Conservation (phyloP, 2,113 vertebrate species). For the Salvelinus sp. region DNA sequence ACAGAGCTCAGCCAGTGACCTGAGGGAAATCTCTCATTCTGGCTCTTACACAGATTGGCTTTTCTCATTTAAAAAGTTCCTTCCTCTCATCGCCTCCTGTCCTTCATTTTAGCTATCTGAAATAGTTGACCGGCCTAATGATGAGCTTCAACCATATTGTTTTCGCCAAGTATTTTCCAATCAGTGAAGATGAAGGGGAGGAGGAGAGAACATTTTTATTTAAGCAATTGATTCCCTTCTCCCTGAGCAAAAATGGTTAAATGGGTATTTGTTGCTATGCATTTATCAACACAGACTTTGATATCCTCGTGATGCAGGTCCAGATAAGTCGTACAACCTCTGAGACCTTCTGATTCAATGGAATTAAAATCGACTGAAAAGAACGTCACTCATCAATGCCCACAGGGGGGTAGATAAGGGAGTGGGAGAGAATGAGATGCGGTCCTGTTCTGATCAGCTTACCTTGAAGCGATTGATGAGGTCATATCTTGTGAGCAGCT, state of each 20-base stretch:
- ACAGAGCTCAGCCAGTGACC: not conserved
- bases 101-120: too few species aligned
- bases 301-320: not conserved
- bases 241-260: too few species aligned
- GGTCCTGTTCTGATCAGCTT: conserved; percentile 31
- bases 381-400: not conserved
- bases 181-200: too few species aligned
- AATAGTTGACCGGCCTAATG: too few species aligned
- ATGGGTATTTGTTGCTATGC: too few species aligned
- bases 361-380: not conserved
- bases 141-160: too few species aligned
- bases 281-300: not conserved
- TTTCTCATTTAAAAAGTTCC: too few species aligned
- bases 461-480: conserved; percentile 96
- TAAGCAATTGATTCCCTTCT: too few species aligned
- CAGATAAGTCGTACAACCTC: conserved; percentile 2
- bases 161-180: too few species aligned
- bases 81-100: too few species aligned
- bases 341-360: conserved; percentile 3
- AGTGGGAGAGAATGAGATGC: not conserved
- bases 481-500: conserved; percentile 93
- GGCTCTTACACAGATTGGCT: too few species aligned
- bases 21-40: not conserved
- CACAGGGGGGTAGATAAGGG: not conserved
- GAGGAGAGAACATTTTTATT: too few species aligned